phyloP scores from a whole-genome alignment of 1,140 invertebrate genomes.

The Trinorchestia longiramus region DNA sequence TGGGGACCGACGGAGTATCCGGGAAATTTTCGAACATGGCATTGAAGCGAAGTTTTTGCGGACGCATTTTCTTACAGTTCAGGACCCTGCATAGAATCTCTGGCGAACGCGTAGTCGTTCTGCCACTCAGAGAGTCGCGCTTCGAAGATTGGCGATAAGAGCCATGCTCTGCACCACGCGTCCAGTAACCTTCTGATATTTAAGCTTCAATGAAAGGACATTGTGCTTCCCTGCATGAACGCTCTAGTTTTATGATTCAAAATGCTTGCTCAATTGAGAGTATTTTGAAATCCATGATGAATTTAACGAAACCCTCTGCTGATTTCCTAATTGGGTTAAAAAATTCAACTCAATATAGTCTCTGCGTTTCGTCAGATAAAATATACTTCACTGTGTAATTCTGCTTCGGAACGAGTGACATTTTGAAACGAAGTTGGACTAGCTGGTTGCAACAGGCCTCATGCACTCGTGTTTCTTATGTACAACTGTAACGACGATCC shows the following conservation, averaged over 20 bases:
- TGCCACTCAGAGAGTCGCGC: background rate
- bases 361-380: background rate
- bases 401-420: background rate
- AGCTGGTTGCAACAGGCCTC: too few relatives aligned
- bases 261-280: background rate
- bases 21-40: background rate
- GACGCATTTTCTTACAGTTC: background rate
- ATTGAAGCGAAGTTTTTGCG: background rate
- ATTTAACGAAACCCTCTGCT: background rate
- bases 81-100: background rate
- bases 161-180: background rate
- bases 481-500: too few relatives aligned
- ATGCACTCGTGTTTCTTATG: background rate
- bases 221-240: background rate
- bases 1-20: background rate
- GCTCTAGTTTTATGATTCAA: background rate
- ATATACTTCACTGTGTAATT: background rate
- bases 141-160: background rate
- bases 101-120: background rate
- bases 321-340: background rate
- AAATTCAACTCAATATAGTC: background rate
- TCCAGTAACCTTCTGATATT: background rate
- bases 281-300: background rate
- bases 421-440: background rate
- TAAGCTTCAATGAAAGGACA: background rate